Evolutionary conservation across 1,140 invertebrate species (phyloP), one percentile per base, ranked within the genome.

Genomic region (Drosophila obscura): DNA sequence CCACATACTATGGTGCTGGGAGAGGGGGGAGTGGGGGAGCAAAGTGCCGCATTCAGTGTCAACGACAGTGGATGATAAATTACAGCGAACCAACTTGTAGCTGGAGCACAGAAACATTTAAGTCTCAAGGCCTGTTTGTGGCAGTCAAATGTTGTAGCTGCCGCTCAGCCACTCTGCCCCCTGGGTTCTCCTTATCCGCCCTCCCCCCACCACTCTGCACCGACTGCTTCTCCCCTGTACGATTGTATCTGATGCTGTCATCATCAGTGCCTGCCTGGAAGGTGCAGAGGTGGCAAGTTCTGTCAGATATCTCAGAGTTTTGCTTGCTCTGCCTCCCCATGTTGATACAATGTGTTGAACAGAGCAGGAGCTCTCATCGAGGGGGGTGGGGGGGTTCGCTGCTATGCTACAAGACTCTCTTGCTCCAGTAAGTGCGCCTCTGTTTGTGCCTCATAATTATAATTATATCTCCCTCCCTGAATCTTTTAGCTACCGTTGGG

Each of bases 331-430:
- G 62, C 35, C 41, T 26, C 65, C 24, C 49, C 79, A 78, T 68
- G 68, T 78, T 77, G 79, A 74, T 53, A 73, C 73, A 82, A 82
- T 74, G 56, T 83, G 79, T 73, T 44, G 53, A 31, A 15, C 22
- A 48, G 11, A 13, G 11, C 35, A 13, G 35, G 11, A 11, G 62
- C 31, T 22, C 31, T 28, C 28, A 43, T 49, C 44, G 9, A 43
- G 43, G 44, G 31, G 24, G 19, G 19, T 19, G 19, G 1, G 19
- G 19, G 19, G 19, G 1, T 1, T 19, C 19, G 19, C 19, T 19
- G 19, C 1, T 19, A 19, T 19, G 19, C 19, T 19, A 19, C 19
- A 50, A 50, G 49, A 26, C 22, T 35, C 11, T 13, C 44, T 15
- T 24, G n/a, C 41, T 15, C 16, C 26, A 16, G 31, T 31, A 8